Conservation (phyloP, 2,888 invertebrate genomes). For the Pycnomerus fuliginosus region DNA sequence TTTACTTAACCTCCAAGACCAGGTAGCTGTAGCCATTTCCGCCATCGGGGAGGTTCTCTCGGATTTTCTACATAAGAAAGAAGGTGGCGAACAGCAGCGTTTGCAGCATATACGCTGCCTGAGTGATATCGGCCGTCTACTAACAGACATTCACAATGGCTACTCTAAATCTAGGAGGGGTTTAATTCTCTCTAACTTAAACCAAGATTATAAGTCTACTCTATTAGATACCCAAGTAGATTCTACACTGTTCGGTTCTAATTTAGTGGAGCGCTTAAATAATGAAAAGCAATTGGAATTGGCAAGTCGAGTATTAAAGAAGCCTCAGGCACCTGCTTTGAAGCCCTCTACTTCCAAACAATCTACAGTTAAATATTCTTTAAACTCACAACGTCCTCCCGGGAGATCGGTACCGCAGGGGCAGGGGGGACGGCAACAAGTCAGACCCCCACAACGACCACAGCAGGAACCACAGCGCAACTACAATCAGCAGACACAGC, state of each 20-base stretch:
- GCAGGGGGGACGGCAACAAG: too few relatives aligned
- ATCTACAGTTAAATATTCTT: too few relatives aligned
- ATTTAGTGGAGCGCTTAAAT: constrained; percentile 3
- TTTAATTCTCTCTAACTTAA: constrained; percentile 3
- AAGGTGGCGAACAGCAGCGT: constrained; percentile 1
- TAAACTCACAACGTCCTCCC: constrained; percentile 11
- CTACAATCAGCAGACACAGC: too few relatives aligned
- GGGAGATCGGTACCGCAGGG: too few relatives aligned
- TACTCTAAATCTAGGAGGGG: constrained; percentile 5
- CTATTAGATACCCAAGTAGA: constrained; percentile 2
- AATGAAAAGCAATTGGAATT: neutral
- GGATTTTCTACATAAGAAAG: constrained; percentile 6
- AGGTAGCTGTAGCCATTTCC: constrained; percentile 2
- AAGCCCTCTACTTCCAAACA: neutral
- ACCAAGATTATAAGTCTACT: neutral
- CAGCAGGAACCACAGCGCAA: too few relatives aligned
- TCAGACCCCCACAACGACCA: too few relatives aligned
- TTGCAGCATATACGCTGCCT: too few relatives aligned
- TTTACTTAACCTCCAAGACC: constrained; percentile 1
- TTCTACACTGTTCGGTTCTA: constrained; percentile 3
- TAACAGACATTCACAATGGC: constrained; percentile 4
- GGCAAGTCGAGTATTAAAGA: neutral
- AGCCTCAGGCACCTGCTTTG: too few relatives aligned
- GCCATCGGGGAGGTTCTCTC: constrained; percentile 4
- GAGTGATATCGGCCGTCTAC: too few relatives aligned